These are phyloP conservation scores for Caenorhabditis sulstoni DNA, from an alignment of 2,888 invertebrate species.

Conservation along the genomic window DNA sequence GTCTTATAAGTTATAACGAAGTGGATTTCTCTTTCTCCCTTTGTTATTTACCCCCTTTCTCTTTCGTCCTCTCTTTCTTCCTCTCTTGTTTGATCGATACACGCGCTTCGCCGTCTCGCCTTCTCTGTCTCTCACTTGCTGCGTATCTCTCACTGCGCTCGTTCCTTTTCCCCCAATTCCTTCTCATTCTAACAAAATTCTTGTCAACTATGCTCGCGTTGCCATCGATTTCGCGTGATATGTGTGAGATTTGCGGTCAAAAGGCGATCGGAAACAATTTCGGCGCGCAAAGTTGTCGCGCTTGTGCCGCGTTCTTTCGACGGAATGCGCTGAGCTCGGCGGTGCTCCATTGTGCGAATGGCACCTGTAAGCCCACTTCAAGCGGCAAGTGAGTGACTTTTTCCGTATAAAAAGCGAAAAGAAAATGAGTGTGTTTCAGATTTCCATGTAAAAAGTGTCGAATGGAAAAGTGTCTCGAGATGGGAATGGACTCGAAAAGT, in stretches of 20 bases:
- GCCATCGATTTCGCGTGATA: neutral
- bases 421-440: neutral
- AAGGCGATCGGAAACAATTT: conserved; percentile 19
- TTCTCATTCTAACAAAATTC: too few species aligned
- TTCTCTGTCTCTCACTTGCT: too few species aligned
- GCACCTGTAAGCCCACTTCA: neutral
- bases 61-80: too few species aligned
- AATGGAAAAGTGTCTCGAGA: conserved; percentile 8
- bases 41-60: too few species aligned
- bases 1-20: too few species aligned
- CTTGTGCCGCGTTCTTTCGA: conserved; percentile 47
- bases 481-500: conserved; percentile 22
- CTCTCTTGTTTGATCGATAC: too few species aligned
- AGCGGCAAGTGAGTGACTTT: neutral
- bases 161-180: too few species aligned
- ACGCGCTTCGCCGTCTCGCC: too few species aligned
- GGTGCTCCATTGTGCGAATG: neutral
- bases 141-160: too few species aligned
- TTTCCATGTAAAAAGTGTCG: conserved; percentile 26
- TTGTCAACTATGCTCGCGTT: neutral
- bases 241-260: conserved; percentile 35
- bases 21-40: too few species aligned
- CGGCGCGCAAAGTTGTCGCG: conserved; percentile 54
- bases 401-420: neutral
- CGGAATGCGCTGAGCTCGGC: neutral